A percentile compares a stretch with the other conserved stretches of the same genome.
phyloP scores from a whole-genome alignment of 2,797 vertebrate species.

The Natrix natrix region DNA sequence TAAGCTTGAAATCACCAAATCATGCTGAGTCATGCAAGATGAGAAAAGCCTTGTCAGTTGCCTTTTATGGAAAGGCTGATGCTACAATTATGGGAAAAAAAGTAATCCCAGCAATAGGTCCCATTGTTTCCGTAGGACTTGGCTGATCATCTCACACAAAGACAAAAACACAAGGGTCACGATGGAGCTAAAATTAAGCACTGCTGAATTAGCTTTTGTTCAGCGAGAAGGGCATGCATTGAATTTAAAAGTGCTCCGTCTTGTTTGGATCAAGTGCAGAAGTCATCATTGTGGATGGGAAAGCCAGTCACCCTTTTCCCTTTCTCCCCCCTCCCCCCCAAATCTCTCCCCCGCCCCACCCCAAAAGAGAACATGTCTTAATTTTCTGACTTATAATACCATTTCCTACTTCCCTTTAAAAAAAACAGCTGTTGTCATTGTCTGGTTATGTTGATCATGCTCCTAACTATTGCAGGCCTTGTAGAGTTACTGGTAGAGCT shows the following conservation, averaged over 20 bases:
- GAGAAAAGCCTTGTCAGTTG: slow-evolving; percentile 33
- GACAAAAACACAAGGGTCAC: not conserved
- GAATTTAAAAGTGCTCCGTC: not conserved
- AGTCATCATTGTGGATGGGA: not conserved
- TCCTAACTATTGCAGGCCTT: not conserved
- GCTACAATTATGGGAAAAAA: not conserved
- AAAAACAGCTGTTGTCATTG: not conserved
- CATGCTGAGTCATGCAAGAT: slow-evolving; percentile 38
- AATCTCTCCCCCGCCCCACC: no score
- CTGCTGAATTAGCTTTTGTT: not conserved
- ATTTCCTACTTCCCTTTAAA: not conserved
- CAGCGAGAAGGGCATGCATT: not conserved
- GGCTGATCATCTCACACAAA: not conserved
- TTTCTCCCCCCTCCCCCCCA: not conserved
- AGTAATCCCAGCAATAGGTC: not conserved
- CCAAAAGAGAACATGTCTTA: not conserved
- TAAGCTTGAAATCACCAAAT: slow-evolving; percentile 22
- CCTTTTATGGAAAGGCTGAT: slow-evolving; percentile 53
- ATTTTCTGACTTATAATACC: not conserved
- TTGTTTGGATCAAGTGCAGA: not conserved
- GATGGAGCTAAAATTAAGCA: not conserved
- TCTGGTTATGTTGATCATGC: slow-evolving; percentile 13
- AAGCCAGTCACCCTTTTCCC: not conserved
- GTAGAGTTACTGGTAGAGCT: not conserved
- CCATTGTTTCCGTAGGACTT: not conserved